Base-by-base conservation (phyloP, 2,113 vertebrate species). In the Sitta europaea region DNA sequence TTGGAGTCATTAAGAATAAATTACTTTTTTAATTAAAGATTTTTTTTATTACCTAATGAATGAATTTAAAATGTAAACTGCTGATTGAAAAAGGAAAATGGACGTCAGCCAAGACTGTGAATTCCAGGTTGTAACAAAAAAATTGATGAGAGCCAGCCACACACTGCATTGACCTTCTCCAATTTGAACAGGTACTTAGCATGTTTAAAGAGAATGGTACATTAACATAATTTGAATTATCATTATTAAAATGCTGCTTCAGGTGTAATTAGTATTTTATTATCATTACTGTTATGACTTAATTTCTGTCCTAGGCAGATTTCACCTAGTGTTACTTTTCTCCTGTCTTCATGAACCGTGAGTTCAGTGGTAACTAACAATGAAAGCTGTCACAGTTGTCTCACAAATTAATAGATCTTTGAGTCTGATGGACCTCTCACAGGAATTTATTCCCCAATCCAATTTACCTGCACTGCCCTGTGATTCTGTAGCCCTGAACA, bases 1-100 rank as follows among this genome's bases (percentile, higher is more conserved):
- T 48, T 35, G 27, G 75, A 94, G 36, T 59, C 58, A 82, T 81
- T 80, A 87, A 88, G 73, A 87, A 93, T 96, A 92, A 97, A 97
- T 97, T 95, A 86, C 90, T 70, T 95, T 92, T 93, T 96, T 97
- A 97, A 97, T 97, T 95, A 97, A 94, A 94, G 73, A 55, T 79
- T 93, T 96, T 95, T 95, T 96, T 94, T 94, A 95, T 94, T 86
- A 47, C 79, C 76, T 93, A 75, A 92, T 89, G 85, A 91, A 93
- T 79, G 63, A 89, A 92, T 96, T 95, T 94, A 80, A 96, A 96
- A 92, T 86, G 67, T 96, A 97, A 94, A 93, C 94, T 81, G 87
- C 94, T 96, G 93, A 96, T 93, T 96, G 94, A 75, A 96, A 92
- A 65, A 83, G 79, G 70, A 79, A 92, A 94, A 87, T 89, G 90